Conservation (phyloP, 2,113 vertebrate species). For the Micromys minutus region DNA sequence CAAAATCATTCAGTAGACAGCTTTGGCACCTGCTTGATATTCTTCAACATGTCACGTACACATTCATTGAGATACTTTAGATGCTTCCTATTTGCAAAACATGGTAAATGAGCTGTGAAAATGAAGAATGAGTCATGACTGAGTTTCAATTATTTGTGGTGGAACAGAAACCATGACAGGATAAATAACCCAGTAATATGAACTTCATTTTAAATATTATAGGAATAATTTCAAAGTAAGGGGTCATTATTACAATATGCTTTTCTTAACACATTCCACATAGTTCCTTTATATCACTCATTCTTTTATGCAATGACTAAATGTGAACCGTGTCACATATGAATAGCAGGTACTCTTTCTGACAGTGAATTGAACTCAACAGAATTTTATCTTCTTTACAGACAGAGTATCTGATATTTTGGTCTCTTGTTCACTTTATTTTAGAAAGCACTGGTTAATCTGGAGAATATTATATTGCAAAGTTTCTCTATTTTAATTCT, state of each 20-base stretch:
- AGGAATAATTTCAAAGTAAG: neutral
- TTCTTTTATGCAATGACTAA: neutral
- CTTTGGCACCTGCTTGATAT: neutral
- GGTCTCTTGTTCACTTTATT: neutral
- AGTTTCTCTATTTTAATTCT: neutral
- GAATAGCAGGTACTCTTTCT: neutral
- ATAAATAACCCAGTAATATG: constrained; percentile 1
- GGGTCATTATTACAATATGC: rapidly evolving
- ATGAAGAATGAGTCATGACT: neutral
- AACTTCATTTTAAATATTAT: neutral
- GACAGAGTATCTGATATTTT: neutral
- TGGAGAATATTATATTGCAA: neutral
- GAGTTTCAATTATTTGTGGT: neutral
- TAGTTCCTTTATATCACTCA: neutral
- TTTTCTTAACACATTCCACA: neutral
- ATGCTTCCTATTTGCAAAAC: neutral
- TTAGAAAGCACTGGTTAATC: neutral
- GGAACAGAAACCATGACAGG: neutral
- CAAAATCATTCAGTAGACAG: constrained; percentile 16
- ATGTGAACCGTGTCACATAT: neutral
- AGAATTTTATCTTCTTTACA: neutral
- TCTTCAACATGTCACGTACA: neutral
- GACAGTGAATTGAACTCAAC: neutral
- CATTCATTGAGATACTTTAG: neutral
- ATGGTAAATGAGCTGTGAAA: neutral